These are phyloP conservation scores for Petrocephalus microphthalmus DNA, from an alignment of 2,113 vertebrate species.

Conservation along the genomic window DNA sequence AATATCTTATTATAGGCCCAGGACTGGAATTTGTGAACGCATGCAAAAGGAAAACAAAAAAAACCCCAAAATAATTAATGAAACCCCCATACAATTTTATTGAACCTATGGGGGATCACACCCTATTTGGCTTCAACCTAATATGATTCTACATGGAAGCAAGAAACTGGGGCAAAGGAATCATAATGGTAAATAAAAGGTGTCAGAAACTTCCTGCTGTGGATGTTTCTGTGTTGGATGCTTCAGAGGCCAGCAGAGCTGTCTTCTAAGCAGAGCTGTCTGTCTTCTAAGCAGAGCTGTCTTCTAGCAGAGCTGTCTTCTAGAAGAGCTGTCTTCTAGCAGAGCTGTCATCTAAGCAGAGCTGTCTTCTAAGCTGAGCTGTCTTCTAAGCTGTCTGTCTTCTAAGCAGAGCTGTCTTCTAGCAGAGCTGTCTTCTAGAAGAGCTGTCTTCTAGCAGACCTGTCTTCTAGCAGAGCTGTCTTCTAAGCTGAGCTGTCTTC, in stretches of 20 bases:
- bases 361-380: background rate
- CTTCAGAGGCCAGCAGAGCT: background rate
- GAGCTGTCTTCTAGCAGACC: too few species aligned
- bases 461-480: too few species aligned
- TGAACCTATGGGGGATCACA: background rate
- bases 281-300: too few species aligned
- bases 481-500: too few species aligned
- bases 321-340: too few species aligned
- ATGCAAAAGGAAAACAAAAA: background rate
- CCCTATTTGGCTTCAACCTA: background rate
- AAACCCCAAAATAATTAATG: background rate
- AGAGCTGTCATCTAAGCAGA: too few species aligned
- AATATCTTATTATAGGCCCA: constrained; percentile 13
- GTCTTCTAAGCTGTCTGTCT: too few species aligned
- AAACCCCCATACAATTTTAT: background rate
- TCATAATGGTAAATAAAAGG: background rate
- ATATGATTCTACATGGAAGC: constrained; percentile 1
- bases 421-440: too few species aligned
- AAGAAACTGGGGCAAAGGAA: constrained; percentile 14
- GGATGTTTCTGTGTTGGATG: background rate
- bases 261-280: too few species aligned
- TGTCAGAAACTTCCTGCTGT: background rate
- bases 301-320: background rate
- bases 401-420: too few species aligned
- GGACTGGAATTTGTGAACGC: background rate